Percentiles rank a stretch among this genome's conserved stretches.
These are phyloP conservation scores for Ophraella communa DNA, from an alignment of 2,888 invertebrate species.

Conservation along the genomic window DNA sequence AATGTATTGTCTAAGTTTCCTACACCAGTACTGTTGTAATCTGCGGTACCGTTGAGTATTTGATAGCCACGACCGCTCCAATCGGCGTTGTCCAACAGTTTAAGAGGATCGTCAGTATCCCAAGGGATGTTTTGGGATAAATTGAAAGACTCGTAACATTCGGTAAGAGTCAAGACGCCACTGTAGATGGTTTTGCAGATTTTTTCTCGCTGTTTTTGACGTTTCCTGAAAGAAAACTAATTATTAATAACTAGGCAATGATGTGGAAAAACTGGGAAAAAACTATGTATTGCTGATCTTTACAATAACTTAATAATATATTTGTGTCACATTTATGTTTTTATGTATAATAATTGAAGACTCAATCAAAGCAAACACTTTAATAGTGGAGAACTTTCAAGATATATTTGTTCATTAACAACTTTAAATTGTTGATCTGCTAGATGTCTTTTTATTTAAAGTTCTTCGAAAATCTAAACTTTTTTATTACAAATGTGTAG, in stretches of 20 bases:
- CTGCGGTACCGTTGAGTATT: slow-evolving; percentile 30
- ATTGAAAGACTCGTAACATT: slow-evolving; percentile 67
- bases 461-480: no score
- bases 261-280: no score
- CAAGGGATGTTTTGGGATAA: slow-evolving; percentile 48
- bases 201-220: slow-evolving; percentile 75
- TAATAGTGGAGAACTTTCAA: no score
- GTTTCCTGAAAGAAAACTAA: slow-evolving; percentile 66
- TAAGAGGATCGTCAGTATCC: slow-evolving; percentile 54
- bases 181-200: slow-evolving; percentile 73
- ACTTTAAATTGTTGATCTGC: no score
- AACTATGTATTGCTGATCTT: no score
- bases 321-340: no score
- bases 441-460: no score
- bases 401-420: no score
- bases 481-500: no score
- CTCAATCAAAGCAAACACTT: no score
- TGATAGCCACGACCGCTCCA: slow-evolving; percentile 28
- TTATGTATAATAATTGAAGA: no score
- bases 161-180: slow-evolving; percentile 65
- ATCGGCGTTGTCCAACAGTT: slow-evolving; percentile 48
- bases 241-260: not conserved
- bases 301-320: no score
- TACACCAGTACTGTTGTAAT: slow-evolving; percentile 20
- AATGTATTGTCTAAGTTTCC: slow-evolving; percentile 43